A percentile compares a stretch with the other conserved stretches of the same genome.
Conservation (phyloP, 2,888 invertebrate genomes). For the Pecten maximus region DNA sequence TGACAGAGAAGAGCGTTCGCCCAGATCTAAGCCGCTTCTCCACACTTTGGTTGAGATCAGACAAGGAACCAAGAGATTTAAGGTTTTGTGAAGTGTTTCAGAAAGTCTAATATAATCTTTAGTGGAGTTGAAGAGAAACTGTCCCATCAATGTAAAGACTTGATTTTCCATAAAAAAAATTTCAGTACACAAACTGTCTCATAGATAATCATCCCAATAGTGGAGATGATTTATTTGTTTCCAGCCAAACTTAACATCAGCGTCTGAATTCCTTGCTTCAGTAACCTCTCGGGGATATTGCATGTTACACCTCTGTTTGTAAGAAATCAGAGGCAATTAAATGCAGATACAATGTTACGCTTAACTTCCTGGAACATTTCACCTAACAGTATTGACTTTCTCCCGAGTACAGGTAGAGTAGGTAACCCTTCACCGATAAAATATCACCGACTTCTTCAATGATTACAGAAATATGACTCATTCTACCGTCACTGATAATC, state of each 20-base stretch:
- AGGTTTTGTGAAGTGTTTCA: too few species aligned
- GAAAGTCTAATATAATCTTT: too few species aligned
- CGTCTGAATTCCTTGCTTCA: neutral
- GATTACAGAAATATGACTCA: neutral
- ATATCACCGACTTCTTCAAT: neutral
- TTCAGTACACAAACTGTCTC: too few species aligned
- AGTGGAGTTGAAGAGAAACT: too few species aligned
- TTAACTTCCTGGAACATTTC: constrained; percentile 2
- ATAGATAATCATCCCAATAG: too few species aligned
- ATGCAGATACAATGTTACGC: neutral
- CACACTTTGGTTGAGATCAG: too few species aligned
- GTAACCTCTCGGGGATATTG: neutral
- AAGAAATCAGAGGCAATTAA: neutral
- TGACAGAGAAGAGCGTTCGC: neutral
- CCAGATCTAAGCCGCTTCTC: neutral
- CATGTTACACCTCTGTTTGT: neutral
- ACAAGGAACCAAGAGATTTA: too few species aligned
- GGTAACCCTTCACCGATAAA: neutral
- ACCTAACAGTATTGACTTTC: neutral
- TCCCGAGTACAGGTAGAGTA: neutral
- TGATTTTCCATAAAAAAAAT: too few species aligned
- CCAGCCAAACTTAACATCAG: neutral
- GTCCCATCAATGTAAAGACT: too few species aligned
- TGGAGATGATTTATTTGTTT: too few species aligned
- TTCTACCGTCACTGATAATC: neutral